A percentile compares a stretch with the other conserved stretches of the same genome.
phyloP scores from a whole-genome alignment of 2,888 invertebrate genomes.

The Calephelis perditalis region DNA sequence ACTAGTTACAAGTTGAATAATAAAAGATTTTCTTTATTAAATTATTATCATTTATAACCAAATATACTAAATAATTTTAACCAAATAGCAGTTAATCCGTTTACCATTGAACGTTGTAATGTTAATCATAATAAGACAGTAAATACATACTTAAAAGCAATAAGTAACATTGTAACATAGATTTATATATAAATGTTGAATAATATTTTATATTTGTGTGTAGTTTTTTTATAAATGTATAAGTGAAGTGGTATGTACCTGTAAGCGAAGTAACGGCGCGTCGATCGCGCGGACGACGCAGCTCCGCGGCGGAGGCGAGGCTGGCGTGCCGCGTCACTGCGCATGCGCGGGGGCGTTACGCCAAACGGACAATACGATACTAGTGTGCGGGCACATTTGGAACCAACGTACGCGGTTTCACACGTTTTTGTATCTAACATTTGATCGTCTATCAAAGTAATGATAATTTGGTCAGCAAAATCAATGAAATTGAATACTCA shows the following conservation, averaged over 20 bases:
- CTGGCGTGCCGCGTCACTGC: slow-evolving; percentile 72
- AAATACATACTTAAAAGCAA: too few species aligned
- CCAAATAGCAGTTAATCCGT: too few species aligned
- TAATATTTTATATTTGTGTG: background rate
- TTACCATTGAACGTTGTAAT: background rate
- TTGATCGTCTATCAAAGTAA: too few species aligned
- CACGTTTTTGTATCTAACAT: too few species aligned
- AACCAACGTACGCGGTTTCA: slow-evolving; percentile 7
- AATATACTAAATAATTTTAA: too few species aligned
- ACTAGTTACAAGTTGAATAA: too few species aligned
- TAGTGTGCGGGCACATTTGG: slow-evolving; percentile 14
- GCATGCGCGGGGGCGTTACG: slow-evolving; percentile 53
- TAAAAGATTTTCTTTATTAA: too few species aligned
- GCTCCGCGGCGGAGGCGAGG: slow-evolving; percentile 57
- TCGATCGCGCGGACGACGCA: slow-evolving; percentile 48
- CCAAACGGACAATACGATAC: slow-evolving; percentile 19
- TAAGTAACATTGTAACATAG: too few species aligned
- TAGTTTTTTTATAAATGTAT: slow-evolving; percentile 15
- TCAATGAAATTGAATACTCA: too few species aligned
- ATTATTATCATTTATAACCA: too few species aligned
- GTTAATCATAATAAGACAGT: too few species aligned
- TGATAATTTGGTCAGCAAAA: too few species aligned
- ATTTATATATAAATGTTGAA: background rate
- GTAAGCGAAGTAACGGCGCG: slow-evolving; percentile 46
- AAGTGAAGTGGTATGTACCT: slow-evolving; percentile 41